Conservation (phyloP, 1,140 invertebrate species). For the Eurosta solidaginis region DNA sequence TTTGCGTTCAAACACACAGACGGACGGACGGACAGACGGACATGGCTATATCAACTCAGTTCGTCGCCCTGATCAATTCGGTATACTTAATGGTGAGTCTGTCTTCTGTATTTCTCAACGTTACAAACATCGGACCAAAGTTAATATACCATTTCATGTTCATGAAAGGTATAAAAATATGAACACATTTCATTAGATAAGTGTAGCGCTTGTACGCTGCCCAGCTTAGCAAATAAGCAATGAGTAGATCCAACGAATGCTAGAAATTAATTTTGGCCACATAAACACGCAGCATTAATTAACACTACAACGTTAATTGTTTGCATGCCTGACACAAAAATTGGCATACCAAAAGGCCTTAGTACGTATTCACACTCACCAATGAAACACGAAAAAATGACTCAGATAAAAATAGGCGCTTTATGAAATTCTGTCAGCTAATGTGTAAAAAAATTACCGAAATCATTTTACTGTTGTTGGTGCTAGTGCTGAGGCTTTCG, state of each 20-base stretch:
- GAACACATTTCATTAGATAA: neutral
- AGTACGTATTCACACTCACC: neutral
- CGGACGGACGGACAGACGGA: no score
- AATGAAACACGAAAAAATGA: neutral
- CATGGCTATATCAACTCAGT: no score
- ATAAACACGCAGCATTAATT: constrained; percentile 15
- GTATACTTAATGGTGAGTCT: no score
- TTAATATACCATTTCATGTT: no score
- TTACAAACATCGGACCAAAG: no score
- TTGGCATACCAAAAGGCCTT: neutral
- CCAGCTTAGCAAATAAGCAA: constrained; percentile 10
- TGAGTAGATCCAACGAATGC: neutral
- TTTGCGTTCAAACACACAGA: no score
- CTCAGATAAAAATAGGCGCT: no score
- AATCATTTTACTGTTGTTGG: constrained; percentile 2
- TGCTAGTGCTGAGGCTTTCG: no score
- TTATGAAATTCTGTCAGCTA: neutral
- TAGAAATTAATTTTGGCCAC: constrained; percentile 15
- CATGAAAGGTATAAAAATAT: neutral
- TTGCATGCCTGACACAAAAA: neutral
- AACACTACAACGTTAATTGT: constrained; percentile 15
- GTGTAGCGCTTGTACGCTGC: neutral
- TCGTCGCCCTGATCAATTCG: no score
- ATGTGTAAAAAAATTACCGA: neutral
- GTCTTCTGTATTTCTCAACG: no score